These are phyloP conservation scores for Chondrilla cf. caribensis DNA, from an alignment of 37 sponge, comb jelly and placozoan species.

Conservation along the genomic window DNA sequence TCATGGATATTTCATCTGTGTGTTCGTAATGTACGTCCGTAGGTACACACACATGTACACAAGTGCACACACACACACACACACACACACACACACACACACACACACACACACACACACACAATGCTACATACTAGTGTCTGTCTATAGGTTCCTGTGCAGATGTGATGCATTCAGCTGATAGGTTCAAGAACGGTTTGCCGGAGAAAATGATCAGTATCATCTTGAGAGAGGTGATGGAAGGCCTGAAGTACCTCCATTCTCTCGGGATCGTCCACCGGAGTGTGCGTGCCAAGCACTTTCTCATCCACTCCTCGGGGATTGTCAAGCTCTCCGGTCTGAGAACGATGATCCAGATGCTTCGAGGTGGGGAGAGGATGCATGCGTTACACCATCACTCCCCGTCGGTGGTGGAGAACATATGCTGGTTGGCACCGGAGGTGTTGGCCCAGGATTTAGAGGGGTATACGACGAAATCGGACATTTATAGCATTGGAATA, in stretches of 20 bases:
- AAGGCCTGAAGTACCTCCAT: slow-evolving; percentile 68
- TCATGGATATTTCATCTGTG: too few species aligned
- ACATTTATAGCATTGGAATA: slow-evolving; percentile 70
- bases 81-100: too few species aligned
- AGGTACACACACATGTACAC: too few species aligned
- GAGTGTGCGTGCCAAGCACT: slow-evolving; percentile 79
- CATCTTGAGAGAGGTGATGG: slow-evolving; percentile 60
- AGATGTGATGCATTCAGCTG: slow-evolving; percentile 81
- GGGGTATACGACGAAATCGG: slow-evolving; percentile 71
- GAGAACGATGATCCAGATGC: slow-evolving; percentile 42
- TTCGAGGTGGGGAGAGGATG: slow-evolving; percentile 44
- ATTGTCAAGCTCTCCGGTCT: slow-evolving; percentile 76
- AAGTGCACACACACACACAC: too few species aligned
- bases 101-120: too few species aligned
- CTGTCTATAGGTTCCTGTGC: slow-evolving; percentile 91
- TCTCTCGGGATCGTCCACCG: slow-evolving; percentile 56
- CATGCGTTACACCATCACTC: slow-evolving; percentile 61
- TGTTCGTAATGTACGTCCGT: too few species aligned
- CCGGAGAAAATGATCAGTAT: slow-evolving; percentile 55
- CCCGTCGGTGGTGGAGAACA: slow-evolving; percentile 57
- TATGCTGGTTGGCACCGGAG: slow-evolving; percentile 86
- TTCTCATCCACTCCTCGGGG: slow-evolving; percentile 63
- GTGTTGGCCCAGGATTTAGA: slow-evolving; percentile 70
- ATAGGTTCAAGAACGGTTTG: slow-evolving; percentile 71
- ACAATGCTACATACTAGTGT: too few species aligned